A percentile compares a stretch with the other conserved stretches of the same genome.
Evolutionary conservation across 2,888 invertebrate species (phyloP).

Genomic region (Cryptophagus acutangulus): DNA sequence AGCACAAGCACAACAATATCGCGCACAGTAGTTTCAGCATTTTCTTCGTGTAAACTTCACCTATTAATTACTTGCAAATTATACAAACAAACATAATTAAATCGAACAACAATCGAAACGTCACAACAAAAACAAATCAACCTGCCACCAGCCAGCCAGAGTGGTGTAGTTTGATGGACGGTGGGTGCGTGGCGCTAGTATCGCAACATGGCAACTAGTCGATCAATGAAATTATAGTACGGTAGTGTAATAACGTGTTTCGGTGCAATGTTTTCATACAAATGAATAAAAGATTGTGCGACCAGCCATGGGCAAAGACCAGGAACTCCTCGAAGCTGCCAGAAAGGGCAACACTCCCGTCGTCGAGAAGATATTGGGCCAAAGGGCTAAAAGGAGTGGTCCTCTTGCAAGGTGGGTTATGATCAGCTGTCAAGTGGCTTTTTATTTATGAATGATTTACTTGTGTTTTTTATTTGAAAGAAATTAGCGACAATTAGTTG

Average conservation of each 20-base stretch:
- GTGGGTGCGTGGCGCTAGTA: constrained; percentile 45
- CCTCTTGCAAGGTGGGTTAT: constrained; percentile 81
- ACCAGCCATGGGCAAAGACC: constrained; percentile 85
- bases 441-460: too few species aligned
- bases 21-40: too few species aligned
- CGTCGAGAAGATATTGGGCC: constrained; percentile 86
- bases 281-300: constrained; percentile 37
- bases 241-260: constrained; percentile 50
- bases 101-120: too few species aligned
- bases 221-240: constrained; percentile 72
- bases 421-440: constrained; percentile 40
- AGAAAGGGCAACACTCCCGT: constrained; percentile 84
- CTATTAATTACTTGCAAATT: too few species aligned
- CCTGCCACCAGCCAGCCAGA: too few species aligned
- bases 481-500: too few species aligned
- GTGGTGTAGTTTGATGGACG: too few species aligned
- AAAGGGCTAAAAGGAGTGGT: constrained; percentile 87
- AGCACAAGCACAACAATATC: too few species aligned
- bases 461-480: too few species aligned
- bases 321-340: constrained; percentile 93
- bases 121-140: too few species aligned
- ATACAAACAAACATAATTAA: too few species aligned
- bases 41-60: too few species aligned
- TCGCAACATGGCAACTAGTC: constrained; percentile 65
- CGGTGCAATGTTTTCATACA: constrained; percentile 41